These are phyloP conservation scores for Cephus runcator DNA, from an alignment of 2,888 invertebrate species.

Conservation along the genomic window DNA sequence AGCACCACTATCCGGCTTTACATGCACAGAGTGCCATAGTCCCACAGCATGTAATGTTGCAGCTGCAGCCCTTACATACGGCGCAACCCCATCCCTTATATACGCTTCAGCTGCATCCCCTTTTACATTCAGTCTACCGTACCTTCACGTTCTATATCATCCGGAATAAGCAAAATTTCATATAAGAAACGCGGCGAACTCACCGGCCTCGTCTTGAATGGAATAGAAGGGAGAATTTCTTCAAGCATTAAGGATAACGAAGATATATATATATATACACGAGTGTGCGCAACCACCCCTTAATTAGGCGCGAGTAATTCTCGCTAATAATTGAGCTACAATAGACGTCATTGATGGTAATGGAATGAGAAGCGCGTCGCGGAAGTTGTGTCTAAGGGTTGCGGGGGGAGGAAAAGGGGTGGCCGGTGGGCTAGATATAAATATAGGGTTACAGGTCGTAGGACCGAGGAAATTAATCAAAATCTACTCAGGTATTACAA, in stretches of 20 bases:
- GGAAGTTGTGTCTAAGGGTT: not conserved
- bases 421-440: not conserved
- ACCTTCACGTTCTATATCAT: not conserved
- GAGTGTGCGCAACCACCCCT: not conserved
- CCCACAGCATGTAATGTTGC: not conserved
- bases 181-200: not conserved
- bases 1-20: not conserved
- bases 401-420: not conserved
- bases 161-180: not conserved
- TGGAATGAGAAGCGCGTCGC: not conserved
- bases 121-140: not conserved
- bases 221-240: not conserved
- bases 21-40: not conserved
- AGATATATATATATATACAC: not conserved
- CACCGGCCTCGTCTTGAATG: not conserved
- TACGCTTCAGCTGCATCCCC: not conserved
- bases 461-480: constrained; percentile 12
- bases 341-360: not conserved
- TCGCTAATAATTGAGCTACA: not conserved
- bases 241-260: not conserved
- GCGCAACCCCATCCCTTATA: too few species aligned
- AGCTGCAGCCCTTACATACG: too few species aligned
- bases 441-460: not conserved
- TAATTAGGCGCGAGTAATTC: not conserved
- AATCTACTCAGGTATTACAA: constrained; percentile 6